phyloP scores from a whole-genome alignment of 2,888 invertebrate genomes.

The Sussaba pulchella region DNA sequence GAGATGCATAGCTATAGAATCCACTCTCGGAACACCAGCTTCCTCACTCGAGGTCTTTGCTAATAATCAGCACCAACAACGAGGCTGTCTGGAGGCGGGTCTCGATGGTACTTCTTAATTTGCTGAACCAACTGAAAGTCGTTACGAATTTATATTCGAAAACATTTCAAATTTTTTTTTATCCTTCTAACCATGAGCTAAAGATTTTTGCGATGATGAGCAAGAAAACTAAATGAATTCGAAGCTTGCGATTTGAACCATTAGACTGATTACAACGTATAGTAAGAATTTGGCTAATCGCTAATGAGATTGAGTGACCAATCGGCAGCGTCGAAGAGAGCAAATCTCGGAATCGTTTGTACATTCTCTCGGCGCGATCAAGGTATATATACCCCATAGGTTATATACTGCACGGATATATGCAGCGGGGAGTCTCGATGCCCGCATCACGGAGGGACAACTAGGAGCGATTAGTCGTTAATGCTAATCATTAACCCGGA shows the following conservation, averaged over 20 bases:
- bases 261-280: conserved; percentile 66
- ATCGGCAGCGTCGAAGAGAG: neutral
- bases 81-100: neutral
- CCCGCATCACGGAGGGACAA: conserved; percentile 45
- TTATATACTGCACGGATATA: conserved; percentile 15
- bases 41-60: conserved; percentile 13
- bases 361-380: neutral
- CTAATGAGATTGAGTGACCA: conserved; percentile 74
- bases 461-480: conserved; percentile 78
- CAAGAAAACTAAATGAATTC: conserved; percentile 18
- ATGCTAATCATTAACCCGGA: conserved; percentile 79
- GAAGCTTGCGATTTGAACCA: conserved; percentile 65
- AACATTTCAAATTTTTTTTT: neutral
- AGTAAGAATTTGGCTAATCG: conserved; percentile 73
- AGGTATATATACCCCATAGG: neutral
- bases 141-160: neutral
- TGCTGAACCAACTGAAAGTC: neutral
- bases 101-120: neutral
- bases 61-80: conserved; percentile 50
- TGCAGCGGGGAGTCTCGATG: conserved; percentile 11
- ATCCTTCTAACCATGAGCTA: neutral
- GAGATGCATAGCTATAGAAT: conserved; percentile 14
- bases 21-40: conserved; percentile 11
- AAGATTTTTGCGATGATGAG: conserved; percentile 32
- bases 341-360: conserved; percentile 52